phyloP scores from a whole-genome alignment of 2,797 vertebrate species.

The Falco naumanni region DNA sequence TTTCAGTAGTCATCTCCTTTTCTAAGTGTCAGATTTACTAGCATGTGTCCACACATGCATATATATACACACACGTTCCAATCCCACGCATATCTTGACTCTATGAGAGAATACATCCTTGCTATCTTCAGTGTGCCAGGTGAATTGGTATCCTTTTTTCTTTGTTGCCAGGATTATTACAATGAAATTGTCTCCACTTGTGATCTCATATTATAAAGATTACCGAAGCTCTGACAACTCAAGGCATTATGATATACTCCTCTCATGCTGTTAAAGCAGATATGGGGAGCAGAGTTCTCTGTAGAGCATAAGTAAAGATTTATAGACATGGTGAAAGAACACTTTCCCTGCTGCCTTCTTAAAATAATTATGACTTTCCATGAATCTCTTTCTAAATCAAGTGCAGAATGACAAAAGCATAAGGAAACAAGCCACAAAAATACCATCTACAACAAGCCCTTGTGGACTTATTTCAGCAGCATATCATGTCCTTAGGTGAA shows the following conservation, averaged over 20 bases:
- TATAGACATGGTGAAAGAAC: constrained; percentile 78
- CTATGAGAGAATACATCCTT: not conserved
- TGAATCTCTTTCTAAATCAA: constrained; percentile 82
- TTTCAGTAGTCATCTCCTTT: not conserved
- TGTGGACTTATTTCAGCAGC: constrained; percentile 24
- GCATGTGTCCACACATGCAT: accelerated
- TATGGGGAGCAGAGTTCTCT: constrained; percentile 71
- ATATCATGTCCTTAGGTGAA: constrained; percentile 23
- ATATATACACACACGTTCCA: not conserved
- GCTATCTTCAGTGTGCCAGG: constrained; percentile 4
- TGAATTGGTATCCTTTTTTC: constrained; percentile 48
- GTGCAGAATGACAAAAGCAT: constrained; percentile 75
- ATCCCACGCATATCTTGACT: not conserved
- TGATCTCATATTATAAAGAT: constrained; percentile 66
- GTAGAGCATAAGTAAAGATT: constrained; percentile 77
- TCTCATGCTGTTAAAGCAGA: constrained; percentile 55
- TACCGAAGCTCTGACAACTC: constrained; percentile 62
- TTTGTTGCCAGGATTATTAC: constrained; percentile 56
- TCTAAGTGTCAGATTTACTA: not conserved
- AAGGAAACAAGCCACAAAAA: constrained; percentile 68
- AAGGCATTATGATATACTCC: constrained; percentile 72
- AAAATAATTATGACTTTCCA: constrained; percentile 83
- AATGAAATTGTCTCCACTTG: constrained; percentile 63
- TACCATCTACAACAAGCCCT: constrained; percentile 65
- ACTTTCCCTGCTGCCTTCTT: constrained; percentile 76